Evolutionary conservation across 2,797 vertebrate genomes (phyloP), one percentile per base, ranked within the genome.

Genomic region (Falco cherrug): DNA sequence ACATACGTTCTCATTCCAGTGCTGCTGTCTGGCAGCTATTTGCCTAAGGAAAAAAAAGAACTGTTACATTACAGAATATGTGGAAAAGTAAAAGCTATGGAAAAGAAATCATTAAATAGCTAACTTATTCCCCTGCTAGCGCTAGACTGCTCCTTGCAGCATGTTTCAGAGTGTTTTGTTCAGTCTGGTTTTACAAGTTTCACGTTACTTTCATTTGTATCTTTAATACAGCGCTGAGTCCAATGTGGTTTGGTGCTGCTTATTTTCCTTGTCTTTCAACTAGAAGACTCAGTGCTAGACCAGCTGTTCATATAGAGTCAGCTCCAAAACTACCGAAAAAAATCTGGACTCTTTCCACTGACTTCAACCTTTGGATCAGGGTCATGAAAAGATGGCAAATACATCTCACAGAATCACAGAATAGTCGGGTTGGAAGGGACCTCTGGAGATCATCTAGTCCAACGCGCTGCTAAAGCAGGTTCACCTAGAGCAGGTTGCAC

Each of bases 21-120:
- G 69, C 64, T 92, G 90, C 88, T 95, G 81, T 84, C 84, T 90
- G 93, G 78, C 78, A 96, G 61, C 93, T 95, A 71, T 89, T 94
- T 92, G 75, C 77, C 78, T 70, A 93, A 84, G 81, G 56, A 53
- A 76, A 91, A 64, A 84, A 89, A 84, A 77, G 43, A 47, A 85
- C 90, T 87, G 79, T 93, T 96, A 96, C 16, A 31, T 92, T 96
- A 94, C 39, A 93, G 86, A 94, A 80, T 92, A 90, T 13, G 21
- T 92, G 92, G 93, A 96, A 95, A 96, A 95, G 74, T 80, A 95
- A 89, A 89, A 97, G 84, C 86, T 85, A 83, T 81, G 93, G 86
- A 94, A 96, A 97, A 95, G 37, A 92, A 93, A 94, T 85, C 54
- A 93, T 87, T 87, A 80, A 91, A 83, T 8, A 83, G 54, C 65